Conservation (phyloP, 2,888 invertebrate genomes). For the Epinotia bilunana region DNA sequence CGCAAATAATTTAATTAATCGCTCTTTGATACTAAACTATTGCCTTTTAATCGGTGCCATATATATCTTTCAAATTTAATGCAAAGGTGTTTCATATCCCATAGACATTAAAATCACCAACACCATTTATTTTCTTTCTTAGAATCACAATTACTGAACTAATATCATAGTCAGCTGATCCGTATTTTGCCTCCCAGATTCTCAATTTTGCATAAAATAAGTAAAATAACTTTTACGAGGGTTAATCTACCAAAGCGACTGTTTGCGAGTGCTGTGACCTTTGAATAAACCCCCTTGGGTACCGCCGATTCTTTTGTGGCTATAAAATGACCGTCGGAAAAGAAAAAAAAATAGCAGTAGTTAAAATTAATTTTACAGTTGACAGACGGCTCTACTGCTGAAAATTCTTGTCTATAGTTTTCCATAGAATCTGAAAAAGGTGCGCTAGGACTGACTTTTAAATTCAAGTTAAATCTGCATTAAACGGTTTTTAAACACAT, state of each 20-base stretch:
- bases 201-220: constrained; percentile 9
- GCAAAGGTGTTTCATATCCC: no score
- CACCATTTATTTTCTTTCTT: not conserved
- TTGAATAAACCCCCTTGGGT: constrained; percentile 22
- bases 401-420: not conserved
- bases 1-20: no score
- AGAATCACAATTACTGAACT: not conserved
- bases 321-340: constrained; percentile 22
- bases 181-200: not conserved
- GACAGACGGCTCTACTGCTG: not conserved
- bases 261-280: constrained; percentile 32
- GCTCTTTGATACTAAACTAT: no score
- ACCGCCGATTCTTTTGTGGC: constrained; percentile 14
- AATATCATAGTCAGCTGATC: not conserved
- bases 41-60: no score
- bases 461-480: no score
- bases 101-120: no score
- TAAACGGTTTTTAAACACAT: no score
- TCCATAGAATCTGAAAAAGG: no score
- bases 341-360: constrained; percentile 15
- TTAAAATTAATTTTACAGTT: not conserved
- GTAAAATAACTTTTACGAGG: constrained; percentile 19
- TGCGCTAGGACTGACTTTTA: no score
- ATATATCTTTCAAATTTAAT: no score
- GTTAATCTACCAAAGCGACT: constrained; percentile 32